Conservation (phyloP, 2,888 invertebrate genomes). For the Yponomeuta sedellus region DNA sequence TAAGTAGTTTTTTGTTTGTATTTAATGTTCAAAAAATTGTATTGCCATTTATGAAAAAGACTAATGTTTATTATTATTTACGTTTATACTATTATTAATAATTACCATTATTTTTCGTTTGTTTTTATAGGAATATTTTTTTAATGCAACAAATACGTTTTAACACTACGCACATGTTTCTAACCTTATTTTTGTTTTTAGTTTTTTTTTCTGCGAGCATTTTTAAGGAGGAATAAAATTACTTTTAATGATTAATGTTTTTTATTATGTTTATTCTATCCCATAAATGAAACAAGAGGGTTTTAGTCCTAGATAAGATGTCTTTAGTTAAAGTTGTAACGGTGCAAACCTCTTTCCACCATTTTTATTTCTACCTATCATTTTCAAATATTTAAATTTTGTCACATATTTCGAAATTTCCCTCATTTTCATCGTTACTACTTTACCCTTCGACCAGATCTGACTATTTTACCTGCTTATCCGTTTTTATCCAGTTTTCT, state of each 20-base stretch:
- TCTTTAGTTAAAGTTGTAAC: too few relatives aligned
- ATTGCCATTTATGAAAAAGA: constrained; percentile 72
- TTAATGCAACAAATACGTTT: constrained; percentile 3
- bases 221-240: constrained; percentile 12
- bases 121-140: not conserved
- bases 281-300: too few relatives aligned
- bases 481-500: too few relatives aligned
- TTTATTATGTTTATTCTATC: not conserved
- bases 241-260: constrained; percentile 6
- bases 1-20: constrained; percentile 30
- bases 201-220: not conserved
- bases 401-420: too few relatives aligned
- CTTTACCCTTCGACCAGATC: too few relatives aligned
- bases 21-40: constrained; percentile 70
- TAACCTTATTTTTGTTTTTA: constrained; percentile 1
- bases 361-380: too few relatives aligned
- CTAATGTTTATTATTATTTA: constrained; percentile 58
- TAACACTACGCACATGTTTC: constrained; percentile 8
- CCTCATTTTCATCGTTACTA: too few relatives aligned
- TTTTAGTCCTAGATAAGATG: too few relatives aligned
- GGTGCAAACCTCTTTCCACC: too few relatives aligned
- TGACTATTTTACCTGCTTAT: too few relatives aligned
- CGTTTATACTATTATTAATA: constrained; percentile 8
- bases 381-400: too few relatives aligned
- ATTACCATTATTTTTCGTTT: not conserved